Base-by-base conservation (phyloP, 2,113 vertebrate genomes). In the Nycticryphes semicollaris region DNA sequence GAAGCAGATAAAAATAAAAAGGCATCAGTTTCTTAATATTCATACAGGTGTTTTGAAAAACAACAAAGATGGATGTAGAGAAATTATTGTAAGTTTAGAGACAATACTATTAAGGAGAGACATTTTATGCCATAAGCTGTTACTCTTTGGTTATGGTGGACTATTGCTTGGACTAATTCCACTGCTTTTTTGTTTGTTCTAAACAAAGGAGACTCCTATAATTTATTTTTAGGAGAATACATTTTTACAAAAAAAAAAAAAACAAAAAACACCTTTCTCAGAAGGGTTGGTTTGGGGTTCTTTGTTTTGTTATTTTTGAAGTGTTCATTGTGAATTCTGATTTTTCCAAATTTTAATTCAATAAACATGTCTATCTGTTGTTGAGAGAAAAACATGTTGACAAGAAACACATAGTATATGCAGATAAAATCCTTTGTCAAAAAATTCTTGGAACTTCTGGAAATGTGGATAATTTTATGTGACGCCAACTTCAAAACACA, bases 211-310 rank as follows among this genome's bases (percentile, higher is more conserved):
- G 4, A 3, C 1, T 72, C 10, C 12, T 6, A 51, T 19, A 3
- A 56, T 9, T 63, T 82, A 23, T 31, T 54, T 21, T 62, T 41
- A 39, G 4, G 16, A 21, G 6, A 83, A 41, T 28, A 15, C 9
- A 31, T 59, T 33, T 37, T 81, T 81, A 28, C 7, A 84, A 64
- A n/a, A 12, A 30, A 69, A 22, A 22, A 3, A 24, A 39, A 39
- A 39, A 39, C 39, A 39, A 39, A 39, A 39, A 39, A 39, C 39
- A 27, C 84, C 6, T 33, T 12, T 74, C 39, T 74, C 78, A 59
- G 27, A 35, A 19, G 12, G 4, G 4, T 14, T 5, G 43, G 5
- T n/a, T 68, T 41, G 14, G 7, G 3, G 0, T 0, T 28, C 54
- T 64, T 27, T 33, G 1, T 1, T 60, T 31, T 14, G 10, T 10